These are phyloP conservation scores for Phylloscopus collybita DNA, from an alignment of 2,797 vertebrate species.

Conservation along the genomic window DNA sequence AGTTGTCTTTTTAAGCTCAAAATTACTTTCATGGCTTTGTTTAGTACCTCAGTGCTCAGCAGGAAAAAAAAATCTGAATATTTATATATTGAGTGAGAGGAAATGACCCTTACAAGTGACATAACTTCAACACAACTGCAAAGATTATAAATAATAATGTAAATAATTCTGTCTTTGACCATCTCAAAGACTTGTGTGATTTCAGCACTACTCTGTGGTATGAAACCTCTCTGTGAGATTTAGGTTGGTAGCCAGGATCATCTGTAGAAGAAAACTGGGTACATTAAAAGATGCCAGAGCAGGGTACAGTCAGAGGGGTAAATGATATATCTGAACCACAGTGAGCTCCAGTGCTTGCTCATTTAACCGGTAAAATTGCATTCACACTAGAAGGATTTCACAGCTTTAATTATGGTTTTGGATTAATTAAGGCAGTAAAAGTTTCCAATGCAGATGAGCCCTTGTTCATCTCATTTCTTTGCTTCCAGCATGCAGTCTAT, in stretches of 20 bases:
- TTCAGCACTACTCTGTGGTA: background rate
- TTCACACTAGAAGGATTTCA: conserved; percentile 30
- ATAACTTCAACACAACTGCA: background rate
- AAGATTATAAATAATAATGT: background rate
- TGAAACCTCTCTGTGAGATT: background rate
- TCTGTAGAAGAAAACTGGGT: background rate
- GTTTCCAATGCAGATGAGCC: background rate
- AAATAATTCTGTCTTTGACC: background rate
- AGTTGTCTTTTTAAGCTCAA: background rate
- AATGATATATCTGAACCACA: background rate
- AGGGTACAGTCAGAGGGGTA: background rate
- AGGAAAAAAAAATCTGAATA: background rate
- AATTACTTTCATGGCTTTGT: background rate
- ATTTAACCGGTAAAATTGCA: conserved; percentile 21
- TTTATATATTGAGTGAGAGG: background rate
- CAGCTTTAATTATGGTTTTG: conserved; percentile 38
- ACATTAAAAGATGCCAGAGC: background rate
- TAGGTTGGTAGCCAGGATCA: background rate
- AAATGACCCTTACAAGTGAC: background rate
- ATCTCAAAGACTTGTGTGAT: background rate
- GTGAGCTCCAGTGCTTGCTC: conserved; percentile 3
- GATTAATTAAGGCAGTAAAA: conserved; percentile 60
- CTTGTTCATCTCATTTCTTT: conserved; percentile 17
- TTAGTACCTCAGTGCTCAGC: background rate
- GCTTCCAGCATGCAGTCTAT: background rate